These are phyloP conservation scores for Pseudolycoriella hygida DNA, from an alignment of 2,888 invertebrate species.

Conservation along the genomic window DNA sequence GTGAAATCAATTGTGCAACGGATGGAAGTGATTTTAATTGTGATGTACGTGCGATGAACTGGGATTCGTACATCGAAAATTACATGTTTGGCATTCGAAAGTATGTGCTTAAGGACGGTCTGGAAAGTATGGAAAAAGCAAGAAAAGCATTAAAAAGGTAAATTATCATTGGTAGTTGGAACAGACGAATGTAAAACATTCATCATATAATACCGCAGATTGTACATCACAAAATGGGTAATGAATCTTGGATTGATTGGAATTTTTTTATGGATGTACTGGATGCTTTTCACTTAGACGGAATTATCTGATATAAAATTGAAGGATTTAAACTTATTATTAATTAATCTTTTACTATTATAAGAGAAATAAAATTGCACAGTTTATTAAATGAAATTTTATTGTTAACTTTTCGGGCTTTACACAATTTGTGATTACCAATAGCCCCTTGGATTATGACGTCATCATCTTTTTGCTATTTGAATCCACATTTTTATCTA, in stretches of 20 bases:
- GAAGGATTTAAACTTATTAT: too few species aligned
- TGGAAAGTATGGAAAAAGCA: slow-evolving; percentile 44
- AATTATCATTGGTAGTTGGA: slow-evolving; percentile 11
- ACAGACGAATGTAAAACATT: neutral
- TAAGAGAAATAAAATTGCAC: neutral
- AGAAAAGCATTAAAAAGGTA: slow-evolving; percentile 47
- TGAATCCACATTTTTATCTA: too few species aligned
- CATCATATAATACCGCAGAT: slow-evolving; percentile 4
- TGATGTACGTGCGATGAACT: slow-evolving; percentile 47
- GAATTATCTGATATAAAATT: too few species aligned
- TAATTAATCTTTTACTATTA: too few species aligned
- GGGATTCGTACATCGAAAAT: slow-evolving; percentile 61
- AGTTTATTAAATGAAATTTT: too few species aligned
- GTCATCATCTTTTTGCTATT: too few species aligned
- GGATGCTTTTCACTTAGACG: neutral
- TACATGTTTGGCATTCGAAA: slow-evolving; percentile 73
- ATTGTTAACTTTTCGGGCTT: too few species aligned
- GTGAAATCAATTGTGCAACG: slow-evolving; percentile 30
- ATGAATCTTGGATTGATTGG: too few species aligned
- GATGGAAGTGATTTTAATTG: slow-evolving; percentile 46
- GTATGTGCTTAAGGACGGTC: slow-evolving; percentile 61
- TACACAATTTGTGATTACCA: too few species aligned
- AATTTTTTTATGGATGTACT: neutral
- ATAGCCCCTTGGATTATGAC: too few species aligned
- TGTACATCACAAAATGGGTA: neutral